Evolutionary conservation across 2,113 vertebrate species (phyloP).

Genomic region (Formicarius rufipectus): DNA sequence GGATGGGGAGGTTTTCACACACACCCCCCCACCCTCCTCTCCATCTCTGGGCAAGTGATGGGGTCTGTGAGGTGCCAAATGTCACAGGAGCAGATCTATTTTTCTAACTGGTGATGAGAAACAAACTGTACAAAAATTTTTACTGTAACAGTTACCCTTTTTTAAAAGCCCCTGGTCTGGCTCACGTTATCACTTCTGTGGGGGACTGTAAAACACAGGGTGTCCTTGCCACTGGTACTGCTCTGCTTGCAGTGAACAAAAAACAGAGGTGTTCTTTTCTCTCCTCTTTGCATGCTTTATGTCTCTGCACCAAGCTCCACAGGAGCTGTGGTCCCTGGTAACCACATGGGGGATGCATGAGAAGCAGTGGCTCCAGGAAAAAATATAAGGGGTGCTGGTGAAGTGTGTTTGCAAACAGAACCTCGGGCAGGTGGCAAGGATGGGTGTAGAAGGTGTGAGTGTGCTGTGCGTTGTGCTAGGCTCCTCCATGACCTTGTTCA

Average conservation of each 20-base stretch:
- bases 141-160: fast-evolving
- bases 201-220: not conserved
- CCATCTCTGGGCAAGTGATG: not conserved
- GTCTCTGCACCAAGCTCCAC: fast-evolving
- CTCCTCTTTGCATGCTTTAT: not conserved
- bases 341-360: too few relatives aligned
- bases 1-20: not conserved
- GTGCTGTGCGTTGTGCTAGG: not conserved
- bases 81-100: not conserved
- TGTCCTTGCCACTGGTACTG: not conserved
- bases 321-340: fast-evolving
- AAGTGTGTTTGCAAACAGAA: not conserved
- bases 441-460: not conserved
- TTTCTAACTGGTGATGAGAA: not conserved
- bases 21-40: not conserved
- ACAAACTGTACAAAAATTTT: not conserved
- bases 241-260: not conserved
- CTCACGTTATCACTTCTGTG: not conserved
- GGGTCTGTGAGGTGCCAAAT: not conserved
- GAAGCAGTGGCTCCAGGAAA: not conserved
- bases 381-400: fast-evolving
- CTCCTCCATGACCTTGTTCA: fast-evolving
- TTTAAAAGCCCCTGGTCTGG: not conserved
- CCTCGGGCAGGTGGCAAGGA: fast-evolving
- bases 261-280: not conserved